Base-by-base conservation (phyloP, 2,888 invertebrate species). In the Steromphala cineraria region DNA sequence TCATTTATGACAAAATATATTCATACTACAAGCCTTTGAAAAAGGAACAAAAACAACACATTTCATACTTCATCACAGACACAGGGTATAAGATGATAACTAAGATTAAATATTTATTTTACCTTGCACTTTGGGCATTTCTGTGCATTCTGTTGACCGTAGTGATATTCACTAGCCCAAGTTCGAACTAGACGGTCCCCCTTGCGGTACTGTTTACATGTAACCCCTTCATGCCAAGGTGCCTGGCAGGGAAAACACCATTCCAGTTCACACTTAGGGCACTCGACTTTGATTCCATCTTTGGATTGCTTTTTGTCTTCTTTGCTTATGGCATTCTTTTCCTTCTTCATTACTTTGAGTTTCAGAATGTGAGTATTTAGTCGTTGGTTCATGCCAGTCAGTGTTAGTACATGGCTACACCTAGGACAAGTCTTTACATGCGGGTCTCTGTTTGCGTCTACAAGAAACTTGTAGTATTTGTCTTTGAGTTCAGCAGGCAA, bases 211-310 rank as follows among this genome's bases (percentile, higher is more conserved):
- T 92, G 90, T 80, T 91, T 91, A 87, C 94, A 94, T 2, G 91
- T 90, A 15, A 94, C 81, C 0, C 88, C 89, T 46, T 87, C 87
- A 83, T 94, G 94, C 90, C 91, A 93, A 1, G 94, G 94, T 8
- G 93, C 91, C 81, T 94, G 94, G 80, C 94, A 94, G 2, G 86
- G 85, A 84, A 94, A 94, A 85, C 94, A 94, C 94, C 94, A 94
- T 31, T 86, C 83, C 21, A 94, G 86, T 2, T 84, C 46, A 82
- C 94, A 94, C 53, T 90, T 89, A 0, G 86, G 80, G 83, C 94
- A 94, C 8, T 82, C 83, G 15, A 93, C 89, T 62, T 82, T 81
- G 17, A 87, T 46, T 24, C 75, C 52, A 24, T 62, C 62, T 28
- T 62, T 62, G 2, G 28, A 24, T 15, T 24, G 62, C 52, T 75